These are phyloP conservation scores for Pteropus alecto DNA, from an alignment of 2,113 vertebrate genomes.

Conservation along the genomic window DNA sequence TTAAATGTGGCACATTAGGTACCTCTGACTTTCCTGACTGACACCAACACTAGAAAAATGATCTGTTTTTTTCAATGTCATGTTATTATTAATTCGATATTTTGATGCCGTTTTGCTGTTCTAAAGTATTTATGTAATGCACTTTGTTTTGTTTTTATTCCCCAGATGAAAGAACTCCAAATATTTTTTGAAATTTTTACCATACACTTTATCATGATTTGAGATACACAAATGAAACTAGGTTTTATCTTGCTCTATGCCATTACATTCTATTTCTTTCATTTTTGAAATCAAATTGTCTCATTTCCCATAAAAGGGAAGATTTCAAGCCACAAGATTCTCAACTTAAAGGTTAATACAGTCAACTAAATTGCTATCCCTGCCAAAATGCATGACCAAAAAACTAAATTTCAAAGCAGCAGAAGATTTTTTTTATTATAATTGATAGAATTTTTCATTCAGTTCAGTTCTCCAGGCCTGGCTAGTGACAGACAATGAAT, in stretches of 20 bases:
- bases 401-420: conserved; percentile 10
- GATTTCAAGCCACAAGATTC: not conserved
- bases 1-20: conserved; percentile 38
- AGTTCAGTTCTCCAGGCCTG: not conserved
- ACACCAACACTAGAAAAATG: not conserved
- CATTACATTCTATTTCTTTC: not conserved
- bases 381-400: not conserved
- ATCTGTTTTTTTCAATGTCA: not conserved
- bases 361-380: not conserved
- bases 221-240: not conserved
- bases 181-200: not conserved
- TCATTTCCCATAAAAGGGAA: not conserved
- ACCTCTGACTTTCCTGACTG: conserved; percentile 7
- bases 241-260: not conserved
- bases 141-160: conserved; percentile 5
- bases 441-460: not conserved
- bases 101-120: not conserved
- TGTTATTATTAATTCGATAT: not conserved
- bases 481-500: not conserved
- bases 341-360: not conserved
- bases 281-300: not conserved
- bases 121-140: not conserved
- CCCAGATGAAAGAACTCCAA: conserved; percentile 28
- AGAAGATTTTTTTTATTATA: not conserved
- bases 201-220: not conserved